Percentiles rank a stretch among this genome's conserved stretches.
Conservation (phyloP, 2,888 invertebrate species). For the Lithophane ornitopus region DNA sequence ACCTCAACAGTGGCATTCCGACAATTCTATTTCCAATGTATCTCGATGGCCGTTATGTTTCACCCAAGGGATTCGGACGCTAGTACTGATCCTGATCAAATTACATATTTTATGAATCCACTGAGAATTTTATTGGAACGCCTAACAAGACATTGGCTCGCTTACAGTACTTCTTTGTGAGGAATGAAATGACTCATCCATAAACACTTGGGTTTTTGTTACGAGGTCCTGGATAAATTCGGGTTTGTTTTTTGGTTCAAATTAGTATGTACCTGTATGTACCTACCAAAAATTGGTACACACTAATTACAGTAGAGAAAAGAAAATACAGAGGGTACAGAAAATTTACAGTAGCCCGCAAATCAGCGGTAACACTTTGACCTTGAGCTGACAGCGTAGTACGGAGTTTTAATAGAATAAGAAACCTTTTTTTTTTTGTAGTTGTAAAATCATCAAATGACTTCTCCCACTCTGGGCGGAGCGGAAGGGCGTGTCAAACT, state of each 20-base stretch:
- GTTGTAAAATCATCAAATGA: too few species aligned
- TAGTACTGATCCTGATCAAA: slow-evolving; percentile 76
- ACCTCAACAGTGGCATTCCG: slow-evolving; percentile 56
- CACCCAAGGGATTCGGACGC: slow-evolving; percentile 68
- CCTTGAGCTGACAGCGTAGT: too few species aligned
- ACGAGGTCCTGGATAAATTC: slow-evolving; percentile 3
- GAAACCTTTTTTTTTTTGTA: too few species aligned
- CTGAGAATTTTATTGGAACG: slow-evolving; percentile 70
- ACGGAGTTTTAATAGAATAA: too few species aligned
- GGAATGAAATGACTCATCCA: slow-evolving; percentile 61
- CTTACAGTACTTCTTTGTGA: slow-evolving; percentile 52
- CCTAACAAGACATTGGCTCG: slow-evolving; percentile 71
- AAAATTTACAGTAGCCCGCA: too few species aligned
- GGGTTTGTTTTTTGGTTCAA: slow-evolving; percentile 21
- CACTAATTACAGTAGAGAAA: too few species aligned
- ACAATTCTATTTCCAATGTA: slow-evolving; percentile 67
- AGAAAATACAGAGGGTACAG: too few species aligned
- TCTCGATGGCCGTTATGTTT: slow-evolving; percentile 63
- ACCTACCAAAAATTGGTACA: too few species aligned
- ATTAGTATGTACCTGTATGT: too few species aligned
- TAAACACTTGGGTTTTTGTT: slow-evolving; percentile 52
- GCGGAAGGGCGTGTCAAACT: too few species aligned
- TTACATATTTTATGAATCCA: slow-evolving; percentile 80
- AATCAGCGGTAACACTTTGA: too few species aligned
- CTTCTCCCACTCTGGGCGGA: too few species aligned